Percentiles rank a stretch among this genome's conserved stretches.
Conservation (phyloP, 2,888 invertebrate species). For the Priocnemis perturbator region DNA sequence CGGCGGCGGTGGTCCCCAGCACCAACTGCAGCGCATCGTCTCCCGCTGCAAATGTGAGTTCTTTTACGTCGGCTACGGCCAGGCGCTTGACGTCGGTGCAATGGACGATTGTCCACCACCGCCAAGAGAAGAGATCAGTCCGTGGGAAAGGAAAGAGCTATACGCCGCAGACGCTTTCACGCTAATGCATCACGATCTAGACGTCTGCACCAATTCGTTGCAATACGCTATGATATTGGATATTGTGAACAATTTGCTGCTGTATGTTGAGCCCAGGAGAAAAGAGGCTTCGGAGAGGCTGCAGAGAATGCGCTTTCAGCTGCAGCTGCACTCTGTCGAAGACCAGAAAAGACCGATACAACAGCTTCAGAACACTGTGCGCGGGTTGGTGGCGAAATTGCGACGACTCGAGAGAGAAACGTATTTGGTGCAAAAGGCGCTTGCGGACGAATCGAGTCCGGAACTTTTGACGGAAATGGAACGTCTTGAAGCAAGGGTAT, state of each 20-base stretch:
- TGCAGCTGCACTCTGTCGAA: slow-evolving; percentile 93
- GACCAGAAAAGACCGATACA: slow-evolving; percentile 95
- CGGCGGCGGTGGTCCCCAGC: slow-evolving; percentile 78
- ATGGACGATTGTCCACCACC: slow-evolving; percentile 83
- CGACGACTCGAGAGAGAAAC: slow-evolving; percentile 92
- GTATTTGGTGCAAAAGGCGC: slow-evolving; percentile 88
- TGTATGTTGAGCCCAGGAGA: slow-evolving; percentile 97
- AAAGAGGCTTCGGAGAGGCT: slow-evolving; percentile 92
- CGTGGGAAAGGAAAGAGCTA: slow-evolving; percentile 86
- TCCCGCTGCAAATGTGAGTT: slow-evolving; percentile 98
- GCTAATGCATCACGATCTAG: slow-evolving; percentile 97
- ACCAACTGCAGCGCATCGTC: slow-evolving; percentile 95
- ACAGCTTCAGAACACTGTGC: slow-evolving; percentile 85
- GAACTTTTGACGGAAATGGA: slow-evolving; percentile 83
- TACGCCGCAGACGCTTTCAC: slow-evolving; percentile 98
- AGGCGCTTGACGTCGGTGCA: slow-evolving; percentile 81
- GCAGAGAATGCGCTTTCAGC: slow-evolving; percentile 94
- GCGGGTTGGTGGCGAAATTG: slow-evolving; percentile 87
- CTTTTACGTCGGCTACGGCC: slow-evolving; percentile 96
- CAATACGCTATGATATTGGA: slow-evolving; percentile 98
- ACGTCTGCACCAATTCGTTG: slow-evolving; percentile 96
- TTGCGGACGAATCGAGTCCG: slow-evolving; percentile 82
- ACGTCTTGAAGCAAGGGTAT: slow-evolving; percentile 85
- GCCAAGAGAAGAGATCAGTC: slow-evolving; percentile 83
- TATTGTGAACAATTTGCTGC: slow-evolving; percentile 96